phyloP scores from a whole-genome alignment of 2,113 vertebrate genomes.

The Lichenostomus cassidix region DNA sequence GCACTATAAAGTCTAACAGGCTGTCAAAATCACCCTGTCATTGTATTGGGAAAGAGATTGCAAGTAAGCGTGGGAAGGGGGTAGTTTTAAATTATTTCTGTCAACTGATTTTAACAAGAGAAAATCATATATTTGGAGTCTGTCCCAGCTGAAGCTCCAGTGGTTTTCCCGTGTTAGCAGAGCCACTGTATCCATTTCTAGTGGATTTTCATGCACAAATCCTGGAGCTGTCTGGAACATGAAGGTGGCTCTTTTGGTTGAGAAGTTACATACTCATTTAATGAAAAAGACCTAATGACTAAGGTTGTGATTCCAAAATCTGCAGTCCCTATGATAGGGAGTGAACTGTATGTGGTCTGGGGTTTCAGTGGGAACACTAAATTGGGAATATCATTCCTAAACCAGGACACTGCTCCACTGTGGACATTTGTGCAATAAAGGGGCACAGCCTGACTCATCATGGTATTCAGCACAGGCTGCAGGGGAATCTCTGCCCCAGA shows the following conservation, averaged over 20 bases:
- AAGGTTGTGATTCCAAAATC: not conserved
- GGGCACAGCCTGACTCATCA: not conserved
- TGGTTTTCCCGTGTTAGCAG: not conserved
- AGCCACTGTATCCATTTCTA: not conserved
- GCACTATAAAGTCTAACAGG: not conserved
- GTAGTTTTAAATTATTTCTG: not conserved
- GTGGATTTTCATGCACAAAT: not conserved
- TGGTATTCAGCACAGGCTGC: not conserved
- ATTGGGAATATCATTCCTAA: not conserved
- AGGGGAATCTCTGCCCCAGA: not conserved
- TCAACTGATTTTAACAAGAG: not conserved
- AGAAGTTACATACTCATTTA: not conserved
- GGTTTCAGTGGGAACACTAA: not conserved
- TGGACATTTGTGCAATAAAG: not conserved
- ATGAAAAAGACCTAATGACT: not conserved
- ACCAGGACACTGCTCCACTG: not conserved
- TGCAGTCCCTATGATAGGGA: not conserved
- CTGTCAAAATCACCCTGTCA: not conserved
- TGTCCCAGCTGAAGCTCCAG: not conserved
- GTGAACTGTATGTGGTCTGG: not conserved
- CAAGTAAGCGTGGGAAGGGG: rapidly evolving
- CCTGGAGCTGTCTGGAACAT: not conserved
- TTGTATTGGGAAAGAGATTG: not conserved
- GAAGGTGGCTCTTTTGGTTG: not conserved
- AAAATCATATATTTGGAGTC: not conserved